Conservation (phyloP, 2,113 vertebrate species). For the Piliocolobus tephrosceles region DNA sequence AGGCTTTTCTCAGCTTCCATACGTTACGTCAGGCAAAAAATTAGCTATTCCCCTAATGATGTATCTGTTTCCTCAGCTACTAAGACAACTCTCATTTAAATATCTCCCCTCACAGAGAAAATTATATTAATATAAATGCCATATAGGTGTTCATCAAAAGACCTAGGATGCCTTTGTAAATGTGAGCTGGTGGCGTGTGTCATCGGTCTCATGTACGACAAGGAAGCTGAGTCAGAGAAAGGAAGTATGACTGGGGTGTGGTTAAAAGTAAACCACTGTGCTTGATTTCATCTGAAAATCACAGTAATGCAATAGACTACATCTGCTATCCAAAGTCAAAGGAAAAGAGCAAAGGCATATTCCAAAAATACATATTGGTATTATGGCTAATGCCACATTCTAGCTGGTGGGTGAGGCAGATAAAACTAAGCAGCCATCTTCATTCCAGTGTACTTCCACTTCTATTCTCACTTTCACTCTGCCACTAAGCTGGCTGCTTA, state of each 20-base stretch:
- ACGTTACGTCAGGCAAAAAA: background rate
- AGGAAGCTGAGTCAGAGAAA: conserved; percentile 68
- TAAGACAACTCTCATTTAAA: background rate
- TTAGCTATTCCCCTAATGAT: background rate
- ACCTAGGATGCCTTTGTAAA: conserved; percentile 22
- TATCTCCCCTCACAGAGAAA: conserved; percentile 1
- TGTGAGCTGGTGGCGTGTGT: conserved; percentile 16
- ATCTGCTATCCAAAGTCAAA: conserved; percentile 25
- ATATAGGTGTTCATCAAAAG: conserved; percentile 7
- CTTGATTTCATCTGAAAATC: conserved; percentile 37
- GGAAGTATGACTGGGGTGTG: conserved; percentile 22
- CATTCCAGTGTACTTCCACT: background rate
- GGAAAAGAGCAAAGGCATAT: background rate
- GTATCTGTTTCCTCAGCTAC: background rate
- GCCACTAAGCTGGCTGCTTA: background rate
- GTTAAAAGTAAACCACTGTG: conserved; percentile 40
- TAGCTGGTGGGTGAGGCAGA: background rate
- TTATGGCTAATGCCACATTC: background rate
- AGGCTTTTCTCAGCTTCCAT: background rate
- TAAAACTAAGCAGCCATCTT: background rate
- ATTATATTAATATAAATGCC: background rate
- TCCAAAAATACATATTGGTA: background rate
- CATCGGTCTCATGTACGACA: conserved; percentile 17
- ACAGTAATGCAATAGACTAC: background rate
- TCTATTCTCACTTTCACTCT: background rate